Conservation (phyloP, 2,888 invertebrate species). For the Andricus curvator region DNA sequence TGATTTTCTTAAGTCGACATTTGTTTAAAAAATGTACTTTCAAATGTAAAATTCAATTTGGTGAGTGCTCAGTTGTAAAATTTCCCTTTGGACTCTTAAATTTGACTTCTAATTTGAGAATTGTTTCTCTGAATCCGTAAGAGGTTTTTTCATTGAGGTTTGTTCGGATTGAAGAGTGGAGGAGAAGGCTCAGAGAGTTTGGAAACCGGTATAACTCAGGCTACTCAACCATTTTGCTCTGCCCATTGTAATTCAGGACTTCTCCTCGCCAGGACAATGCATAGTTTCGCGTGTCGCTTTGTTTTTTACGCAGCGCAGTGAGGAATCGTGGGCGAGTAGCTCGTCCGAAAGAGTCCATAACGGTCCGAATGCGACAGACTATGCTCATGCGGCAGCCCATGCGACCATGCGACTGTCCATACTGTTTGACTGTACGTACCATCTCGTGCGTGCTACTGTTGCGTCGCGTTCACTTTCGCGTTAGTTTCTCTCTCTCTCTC, state of each 20-base stretch:
- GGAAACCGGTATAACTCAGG: slow-evolving; percentile 57
- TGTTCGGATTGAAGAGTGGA: slow-evolving; percentile 49
- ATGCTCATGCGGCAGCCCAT: background rate
- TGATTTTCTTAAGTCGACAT: no score
- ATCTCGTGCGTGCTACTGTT: slow-evolving; percentile 59
- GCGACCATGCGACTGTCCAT: no score
- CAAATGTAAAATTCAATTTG: no score
- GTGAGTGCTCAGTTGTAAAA: no score
- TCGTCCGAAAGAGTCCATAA: slow-evolving; percentile 57
- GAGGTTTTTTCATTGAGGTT: slow-evolving; percentile 37
- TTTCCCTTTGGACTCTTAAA: background rate
- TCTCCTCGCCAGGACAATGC: slow-evolving; percentile 69
- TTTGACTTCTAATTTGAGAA: background rate
- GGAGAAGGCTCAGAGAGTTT: slow-evolving; percentile 51
- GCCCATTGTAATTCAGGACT: slow-evolving; percentile 70
- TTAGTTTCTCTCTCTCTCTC: slow-evolving; percentile 41
- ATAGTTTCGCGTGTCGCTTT: slow-evolving; percentile 70
- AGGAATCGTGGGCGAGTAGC: slow-evolving; percentile 67
- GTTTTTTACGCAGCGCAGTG: slow-evolving; percentile 64
- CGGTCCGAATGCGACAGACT: slow-evolving; percentile 54
- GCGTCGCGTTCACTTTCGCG: slow-evolving; percentile 66
- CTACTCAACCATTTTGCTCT: slow-evolving; percentile 49
- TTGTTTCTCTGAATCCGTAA: background rate
- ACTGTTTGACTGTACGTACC: slow-evolving; percentile 44
- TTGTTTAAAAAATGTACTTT: no score